Evolutionary conservation across 2,113 vertebrate genomes (phyloP).

Genomic region (Rhineura floridana): DNA sequence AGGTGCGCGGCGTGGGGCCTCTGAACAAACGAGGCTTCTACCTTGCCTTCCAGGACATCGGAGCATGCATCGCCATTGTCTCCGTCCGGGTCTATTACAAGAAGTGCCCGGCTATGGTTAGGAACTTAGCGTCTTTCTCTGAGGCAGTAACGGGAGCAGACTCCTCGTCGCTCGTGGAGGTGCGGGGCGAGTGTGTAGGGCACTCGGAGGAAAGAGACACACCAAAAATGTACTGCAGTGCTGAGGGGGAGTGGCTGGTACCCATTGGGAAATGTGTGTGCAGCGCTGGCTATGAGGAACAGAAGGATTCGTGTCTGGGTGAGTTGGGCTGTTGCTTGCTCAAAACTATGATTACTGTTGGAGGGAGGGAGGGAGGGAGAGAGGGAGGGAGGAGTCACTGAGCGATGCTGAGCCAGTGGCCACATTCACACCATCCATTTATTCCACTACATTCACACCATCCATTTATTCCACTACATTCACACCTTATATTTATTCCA

Average conservation of each 20-base stretch:
- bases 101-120: conserved; percentile 88
- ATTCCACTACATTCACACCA: too few species aligned
- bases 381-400: not conserved
- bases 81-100: conserved; percentile 95
- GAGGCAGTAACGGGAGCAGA: conserved; percentile 94
- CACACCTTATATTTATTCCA: too few species aligned
- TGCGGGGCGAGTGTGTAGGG: conserved; percentile 91
- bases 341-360: rapidly evolving
- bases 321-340: conserved; percentile 59
- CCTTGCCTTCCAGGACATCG: conserved; percentile 97
- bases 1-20: conserved; percentile 90
- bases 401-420: not conserved
- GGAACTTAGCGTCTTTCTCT: conserved; percentile 92
- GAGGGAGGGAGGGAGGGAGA: not conserved
- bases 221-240: conserved; percentile 99
- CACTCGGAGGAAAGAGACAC: conserved; percentile 95
- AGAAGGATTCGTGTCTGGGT: conserved; percentile 89
- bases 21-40: conserved; percentile 91
- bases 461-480: too few species aligned
- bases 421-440: too few species aligned
- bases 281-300: conserved; percentile 92
- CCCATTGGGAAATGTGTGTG: conserved; percentile 96
- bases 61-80: conserved; percentile 93
- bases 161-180: conserved; percentile 95
- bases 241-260: conserved; percentile 97